These are phyloP conservation scores for Drosophila siamana DNA, from an alignment of 2,888 invertebrate species.

Conservation along the genomic window DNA sequence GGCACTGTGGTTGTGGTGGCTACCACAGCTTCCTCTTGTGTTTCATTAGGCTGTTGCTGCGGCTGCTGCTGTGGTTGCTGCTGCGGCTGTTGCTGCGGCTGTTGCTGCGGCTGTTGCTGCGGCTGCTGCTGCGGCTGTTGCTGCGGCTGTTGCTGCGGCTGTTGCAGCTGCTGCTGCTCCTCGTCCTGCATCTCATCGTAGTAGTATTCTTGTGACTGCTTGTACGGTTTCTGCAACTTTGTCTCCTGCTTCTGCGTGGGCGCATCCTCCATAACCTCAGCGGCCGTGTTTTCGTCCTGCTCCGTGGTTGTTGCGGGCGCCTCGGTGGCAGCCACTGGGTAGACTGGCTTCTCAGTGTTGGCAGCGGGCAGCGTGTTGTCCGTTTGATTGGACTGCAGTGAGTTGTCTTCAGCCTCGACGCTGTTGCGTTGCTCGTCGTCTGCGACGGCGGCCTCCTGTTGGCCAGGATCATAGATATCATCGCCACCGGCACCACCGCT, in stretches of 20 bases:
- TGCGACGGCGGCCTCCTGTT: conserved; percentile 69
- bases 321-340: conserved; percentile 32
- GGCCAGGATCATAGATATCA: conserved; percentile 73
- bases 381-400: conserved; percentile 20
- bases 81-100: conserved; percentile 36
- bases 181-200: conserved; percentile 58
- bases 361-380: conserved; percentile 18
- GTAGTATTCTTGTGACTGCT: conserved; percentile 52
- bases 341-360: conserved; percentile 23
- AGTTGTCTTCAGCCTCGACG: conserved; percentile 49
- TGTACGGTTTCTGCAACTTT: conserved; percentile 30
- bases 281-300: conserved; percentile 48
- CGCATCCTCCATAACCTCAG: conserved; percentile 49
- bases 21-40: conserved; percentile 5
- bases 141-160: conserved; percentile 36
- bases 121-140: conserved; percentile 38
- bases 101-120: conserved; percentile 37
- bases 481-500: conserved; percentile 29
- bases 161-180: conserved; percentile 42
- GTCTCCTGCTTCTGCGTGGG: conserved; percentile 45
- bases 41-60: conserved; percentile 33
- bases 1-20: conserved; percentile 77
- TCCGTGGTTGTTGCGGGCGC: conserved; percentile 22
- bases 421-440: conserved; percentile 58
- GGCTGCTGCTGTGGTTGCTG: conserved; percentile 43